A percentile compares a stretch with the other conserved stretches of the same genome.
Conservation (phyloP, 37 sponge, comb jelly and placozoan species). For the Crambe crambe region DNA sequence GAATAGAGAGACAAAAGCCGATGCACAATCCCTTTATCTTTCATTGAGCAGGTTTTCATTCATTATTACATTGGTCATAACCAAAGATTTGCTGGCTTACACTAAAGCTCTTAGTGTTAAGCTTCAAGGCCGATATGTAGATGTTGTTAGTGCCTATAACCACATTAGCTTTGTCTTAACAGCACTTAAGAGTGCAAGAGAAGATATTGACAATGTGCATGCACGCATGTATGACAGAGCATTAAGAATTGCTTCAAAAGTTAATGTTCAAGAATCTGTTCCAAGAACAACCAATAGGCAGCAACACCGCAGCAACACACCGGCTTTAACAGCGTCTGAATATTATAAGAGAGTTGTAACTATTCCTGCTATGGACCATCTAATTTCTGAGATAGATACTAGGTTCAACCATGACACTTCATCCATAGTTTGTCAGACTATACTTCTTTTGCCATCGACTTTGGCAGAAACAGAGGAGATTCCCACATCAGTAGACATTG, state of each 20-base stretch:
- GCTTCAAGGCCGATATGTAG: too few species aligned
- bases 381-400: conserved; percentile 26
- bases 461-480: neutral
- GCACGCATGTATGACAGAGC: conserved; percentile 36
- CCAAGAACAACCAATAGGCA: conserved; percentile 39
- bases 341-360: conserved; percentile 39
- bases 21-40: too few species aligned
- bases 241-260: conserved; percentile 3
- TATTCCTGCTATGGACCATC: conserved; percentile 55
- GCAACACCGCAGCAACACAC: conserved; percentile 32
- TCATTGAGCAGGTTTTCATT: too few species aligned
- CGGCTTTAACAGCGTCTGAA: conserved; percentile 17
- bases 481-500: conserved; percentile 10
- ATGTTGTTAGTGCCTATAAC: too few species aligned
- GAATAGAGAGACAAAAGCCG: too few species aligned
- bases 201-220: conserved; percentile 52
- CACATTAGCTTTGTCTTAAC: too few species aligned
- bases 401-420: conserved; percentile 33
- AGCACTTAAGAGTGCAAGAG: too few species aligned
- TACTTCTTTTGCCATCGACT: conserved; percentile 35
- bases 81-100: too few species aligned
- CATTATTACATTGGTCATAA: too few species aligned
- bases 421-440: conserved; percentile 13
- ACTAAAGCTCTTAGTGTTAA: too few species aligned
- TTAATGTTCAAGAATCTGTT: conserved; percentile 45